These are phyloP conservation scores for Plutella xylostella DNA, from an alignment of 2,888 invertebrate species.

Conservation along the genomic window DNA sequence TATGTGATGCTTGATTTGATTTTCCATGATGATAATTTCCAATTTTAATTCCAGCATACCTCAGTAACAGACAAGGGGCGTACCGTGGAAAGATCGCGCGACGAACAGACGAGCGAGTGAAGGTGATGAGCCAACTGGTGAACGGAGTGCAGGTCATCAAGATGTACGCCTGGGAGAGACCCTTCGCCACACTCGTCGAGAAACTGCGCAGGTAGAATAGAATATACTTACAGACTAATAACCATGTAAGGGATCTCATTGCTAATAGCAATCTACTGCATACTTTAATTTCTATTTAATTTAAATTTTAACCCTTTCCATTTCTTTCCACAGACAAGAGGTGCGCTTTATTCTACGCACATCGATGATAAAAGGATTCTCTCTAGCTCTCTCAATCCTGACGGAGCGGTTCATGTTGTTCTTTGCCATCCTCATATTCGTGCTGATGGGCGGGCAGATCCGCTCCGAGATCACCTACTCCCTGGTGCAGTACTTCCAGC, in stretches of 20 bases:
- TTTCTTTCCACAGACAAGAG: slow-evolving; percentile 77
- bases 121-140: slow-evolving; percentile 84
- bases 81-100: slow-evolving; percentile 73
- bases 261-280: too few relatives aligned
- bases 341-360: slow-evolving; percentile 74
- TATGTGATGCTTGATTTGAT: too few relatives aligned
- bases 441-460: slow-evolving; percentile 72
- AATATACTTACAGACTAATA: too few relatives aligned
- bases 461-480: slow-evolving; percentile 79
- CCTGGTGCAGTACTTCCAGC: slow-evolving; percentile 81
- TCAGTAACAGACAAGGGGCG: slow-evolving; percentile 53
- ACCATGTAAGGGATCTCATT: too few relatives aligned
- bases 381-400: slow-evolving; percentile 78
- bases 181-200: slow-evolving; percentile 77
- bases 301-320: too few relatives aligned
- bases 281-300: too few relatives aligned
- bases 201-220: slow-evolving; percentile 77
- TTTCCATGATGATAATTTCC: too few relatives aligned
- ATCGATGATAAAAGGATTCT: slow-evolving; percentile 76
- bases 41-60: too few relatives aligned
- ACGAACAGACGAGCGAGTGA: slow-evolving; percentile 80
- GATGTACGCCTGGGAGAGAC: slow-evolving; percentile 89
- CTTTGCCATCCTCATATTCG: slow-evolving; percentile 81
- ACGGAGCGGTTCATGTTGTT: slow-evolving; percentile 87
- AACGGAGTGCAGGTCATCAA: slow-evolving; percentile 85